A percentile compares a stretch with the other conserved stretches of the same genome.
These are phyloP conservation scores for Sabellastarte sp. DNA, from an alignment of 2,888 invertebrate species.

Conservation along the genomic window DNA sequence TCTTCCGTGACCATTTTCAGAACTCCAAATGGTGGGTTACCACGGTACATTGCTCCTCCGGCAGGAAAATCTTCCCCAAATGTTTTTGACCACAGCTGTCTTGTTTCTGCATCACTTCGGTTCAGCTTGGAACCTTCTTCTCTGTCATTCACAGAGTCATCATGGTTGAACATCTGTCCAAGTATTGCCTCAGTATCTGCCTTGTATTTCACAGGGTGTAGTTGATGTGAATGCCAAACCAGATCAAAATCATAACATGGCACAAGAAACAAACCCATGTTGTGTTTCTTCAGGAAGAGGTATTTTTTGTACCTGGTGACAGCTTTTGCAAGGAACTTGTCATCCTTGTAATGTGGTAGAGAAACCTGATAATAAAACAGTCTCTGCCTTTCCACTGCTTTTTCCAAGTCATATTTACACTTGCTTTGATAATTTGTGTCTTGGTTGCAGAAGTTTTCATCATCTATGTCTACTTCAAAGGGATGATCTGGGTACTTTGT, in stretches of 20 bases:
- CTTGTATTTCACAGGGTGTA: constrained; percentile 53
- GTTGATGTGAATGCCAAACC: constrained; percentile 63
- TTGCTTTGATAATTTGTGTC: constrained; percentile 5
- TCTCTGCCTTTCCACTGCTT: constrained; percentile 58
- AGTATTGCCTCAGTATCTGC: constrained; percentile 48
- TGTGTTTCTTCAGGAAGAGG: constrained; percentile 58
- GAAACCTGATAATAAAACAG: constrained; percentile 62
- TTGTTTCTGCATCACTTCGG: constrained; percentile 58
- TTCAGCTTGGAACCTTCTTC: constrained; percentile 58
- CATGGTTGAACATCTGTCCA: constrained; percentile 59
- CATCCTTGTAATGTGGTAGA: constrained; percentile 61
- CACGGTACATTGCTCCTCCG: constrained; percentile 61
- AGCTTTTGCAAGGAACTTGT: constrained; percentile 58
- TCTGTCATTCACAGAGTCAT: constrained; percentile 61
- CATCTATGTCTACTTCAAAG: constrained; percentile 38
- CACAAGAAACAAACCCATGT: constrained; percentile 60
- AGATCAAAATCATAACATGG: constrained; percentile 63
- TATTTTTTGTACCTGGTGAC: constrained; percentile 59
- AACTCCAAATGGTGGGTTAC: constrained; percentile 58
- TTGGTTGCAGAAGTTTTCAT: too few relatives aligned
- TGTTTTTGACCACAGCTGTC: constrained; percentile 58
- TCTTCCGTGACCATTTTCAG: constrained; percentile 52
- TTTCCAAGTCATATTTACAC: constrained; percentile 56
- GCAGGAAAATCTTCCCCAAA: constrained; percentile 59
- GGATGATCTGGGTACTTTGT: constrained; percentile 42